Conservation (phyloP, 2,888 invertebrate species). For the Sarcophaga carnaria region DNA sequence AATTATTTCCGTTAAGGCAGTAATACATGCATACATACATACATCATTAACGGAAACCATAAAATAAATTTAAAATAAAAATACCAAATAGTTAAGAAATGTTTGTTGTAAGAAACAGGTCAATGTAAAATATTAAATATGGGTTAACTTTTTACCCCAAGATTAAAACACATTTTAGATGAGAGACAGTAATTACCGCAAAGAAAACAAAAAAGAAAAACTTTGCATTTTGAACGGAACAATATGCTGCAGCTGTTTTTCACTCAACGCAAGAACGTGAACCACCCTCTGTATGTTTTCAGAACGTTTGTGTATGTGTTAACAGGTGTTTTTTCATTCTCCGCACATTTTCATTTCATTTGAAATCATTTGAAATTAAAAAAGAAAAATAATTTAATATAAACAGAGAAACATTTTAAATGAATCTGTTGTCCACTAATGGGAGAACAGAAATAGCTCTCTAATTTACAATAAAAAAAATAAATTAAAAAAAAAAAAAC, state of each 20-base stretch:
- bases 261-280: not conserved
- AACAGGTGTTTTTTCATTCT: conserved; percentile 66
- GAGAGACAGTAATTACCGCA: not conserved
- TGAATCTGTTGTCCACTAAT: not conserved
- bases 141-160: not conserved
- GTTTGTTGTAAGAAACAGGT: not conserved
- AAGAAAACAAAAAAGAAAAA: not conserved
- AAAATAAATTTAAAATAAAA: not conserved
- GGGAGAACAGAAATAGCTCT: not conserved
- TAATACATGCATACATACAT: no score
- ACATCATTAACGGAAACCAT: not conserved
- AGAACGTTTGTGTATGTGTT: conserved; percentile 16
- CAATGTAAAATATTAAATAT: not conserved
- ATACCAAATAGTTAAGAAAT: not conserved
- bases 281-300: not conserved
- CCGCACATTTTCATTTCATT: conserved; percentile 41
- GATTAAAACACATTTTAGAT: conserved; percentile 13
- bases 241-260: conserved; percentile 15
- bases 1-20: no score
- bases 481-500: not conserved
- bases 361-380: not conserved
- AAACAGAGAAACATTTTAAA: not conserved
- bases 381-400: not conserved
- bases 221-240: not conserved
- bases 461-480: not conserved